Percentiles rank a stretch among this genome's conserved stretches.
Evolutionary conservation across 2,797 vertebrate species (phyloP).

Genomic region (Ispidina picta): DNA sequence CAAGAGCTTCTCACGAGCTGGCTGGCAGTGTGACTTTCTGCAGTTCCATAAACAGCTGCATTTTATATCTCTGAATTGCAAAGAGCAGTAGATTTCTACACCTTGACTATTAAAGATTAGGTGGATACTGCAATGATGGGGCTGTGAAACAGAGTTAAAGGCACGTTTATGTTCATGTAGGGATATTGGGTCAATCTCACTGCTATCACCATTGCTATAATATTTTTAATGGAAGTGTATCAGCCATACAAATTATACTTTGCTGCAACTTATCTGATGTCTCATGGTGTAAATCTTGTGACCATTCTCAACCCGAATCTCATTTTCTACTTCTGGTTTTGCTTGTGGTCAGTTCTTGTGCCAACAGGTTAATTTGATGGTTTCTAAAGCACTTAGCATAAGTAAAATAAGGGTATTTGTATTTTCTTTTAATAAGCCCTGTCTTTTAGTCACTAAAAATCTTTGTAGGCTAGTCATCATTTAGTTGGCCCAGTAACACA

Average conservation of each 20-base stretch:
- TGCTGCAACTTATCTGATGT: neutral
- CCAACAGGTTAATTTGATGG: neutral
- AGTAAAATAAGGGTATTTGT: neutral
- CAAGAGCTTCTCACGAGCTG: neutral
- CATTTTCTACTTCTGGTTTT: slow-evolving; percentile 28
- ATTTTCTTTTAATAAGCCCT: neutral
- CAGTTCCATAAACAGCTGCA: neutral
- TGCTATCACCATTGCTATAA: neutral
- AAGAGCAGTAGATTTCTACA: neutral
- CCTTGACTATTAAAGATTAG: neutral
- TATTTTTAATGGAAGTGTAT: neutral
- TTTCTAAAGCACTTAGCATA: neutral
- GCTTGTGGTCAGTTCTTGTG: neutral
- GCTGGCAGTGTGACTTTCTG: neutral
- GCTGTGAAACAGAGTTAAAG: neutral
- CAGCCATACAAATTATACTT: neutral
- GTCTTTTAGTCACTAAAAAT: neutral
- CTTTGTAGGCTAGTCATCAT: neutral
- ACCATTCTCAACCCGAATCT: neutral
- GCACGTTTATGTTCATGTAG: neutral
- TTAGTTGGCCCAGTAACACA: neutral
- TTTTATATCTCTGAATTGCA: neutral
- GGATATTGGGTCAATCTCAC: neutral
- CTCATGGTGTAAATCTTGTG: neutral
- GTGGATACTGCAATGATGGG: neutral